These are phyloP conservation scores for Volucella bombylans DNA, from an alignment of 2,888 invertebrate species.

Conservation along the genomic window DNA sequence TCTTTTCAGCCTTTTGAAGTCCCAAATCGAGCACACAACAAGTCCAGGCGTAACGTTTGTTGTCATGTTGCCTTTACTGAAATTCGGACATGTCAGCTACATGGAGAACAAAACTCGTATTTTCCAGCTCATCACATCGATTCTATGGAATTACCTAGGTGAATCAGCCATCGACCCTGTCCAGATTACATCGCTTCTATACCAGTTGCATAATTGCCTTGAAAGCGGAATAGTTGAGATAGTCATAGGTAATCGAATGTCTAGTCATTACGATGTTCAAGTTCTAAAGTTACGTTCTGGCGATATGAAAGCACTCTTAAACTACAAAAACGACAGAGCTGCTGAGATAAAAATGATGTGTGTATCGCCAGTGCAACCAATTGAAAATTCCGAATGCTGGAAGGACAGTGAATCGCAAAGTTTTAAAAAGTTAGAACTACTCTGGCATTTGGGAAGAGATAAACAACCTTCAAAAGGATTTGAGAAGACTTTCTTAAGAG, in stretches of 20 bases:
- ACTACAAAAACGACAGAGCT: slow-evolving; percentile 79
- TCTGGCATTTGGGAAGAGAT: slow-evolving; percentile 91
- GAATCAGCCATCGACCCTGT: slow-evolving; percentile 79
- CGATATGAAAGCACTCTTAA: slow-evolving; percentile 76
- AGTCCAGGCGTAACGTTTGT: slow-evolving; percentile 85
- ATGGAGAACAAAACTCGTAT: slow-evolving; percentile 87
- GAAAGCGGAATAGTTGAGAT: slow-evolving; percentile 86
- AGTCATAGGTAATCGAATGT: slow-evolving; percentile 85
- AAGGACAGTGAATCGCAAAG: slow-evolving; percentile 81
- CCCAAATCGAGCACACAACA: slow-evolving; percentile 82
- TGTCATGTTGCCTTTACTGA: slow-evolving; percentile 87
- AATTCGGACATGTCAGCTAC: slow-evolving; percentile 86
- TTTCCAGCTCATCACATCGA: slow-evolving; percentile 86
- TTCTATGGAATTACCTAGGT: slow-evolving; percentile 88
- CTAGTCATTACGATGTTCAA: slow-evolving; percentile 77
- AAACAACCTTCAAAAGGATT: slow-evolving; percentile 83
- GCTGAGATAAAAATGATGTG: slow-evolving; percentile 81
- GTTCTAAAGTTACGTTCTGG: slow-evolving; percentile 74
- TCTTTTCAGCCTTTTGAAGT: slow-evolving; percentile 79
- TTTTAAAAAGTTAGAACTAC: slow-evolving; percentile 82
- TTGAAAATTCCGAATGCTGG: slow-evolving; percentile 77
- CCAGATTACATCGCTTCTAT: slow-evolving; percentile 86
- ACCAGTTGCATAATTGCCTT: slow-evolving; percentile 90
- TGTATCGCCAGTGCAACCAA: slow-evolving; percentile 77
- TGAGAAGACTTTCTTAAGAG: slow-evolving; percentile 87